These are phyloP conservation scores for Hyles lineata DNA, from an alignment of 2,888 invertebrate species.

Conservation along the genomic window DNA sequence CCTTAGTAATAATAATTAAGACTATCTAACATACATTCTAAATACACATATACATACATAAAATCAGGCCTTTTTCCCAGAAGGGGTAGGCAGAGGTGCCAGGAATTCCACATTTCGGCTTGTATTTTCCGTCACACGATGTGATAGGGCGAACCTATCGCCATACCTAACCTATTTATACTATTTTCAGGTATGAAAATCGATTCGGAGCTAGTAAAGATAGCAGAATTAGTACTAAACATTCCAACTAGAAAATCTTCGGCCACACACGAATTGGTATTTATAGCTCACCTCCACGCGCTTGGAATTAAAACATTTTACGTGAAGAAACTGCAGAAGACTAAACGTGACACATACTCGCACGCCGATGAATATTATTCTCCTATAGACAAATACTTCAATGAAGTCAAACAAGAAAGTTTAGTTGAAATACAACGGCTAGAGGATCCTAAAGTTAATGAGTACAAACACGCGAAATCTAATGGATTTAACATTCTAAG, in stretches of 20 bases:
- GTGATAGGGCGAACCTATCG: no score
- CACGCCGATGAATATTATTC: not conserved
- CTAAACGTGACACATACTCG: conserved; percentile 44
- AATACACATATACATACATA: no score
- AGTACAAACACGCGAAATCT: conserved; percentile 41
- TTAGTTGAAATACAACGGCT: conserved; percentile 44
- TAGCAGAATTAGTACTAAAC: conserved; percentile 82
- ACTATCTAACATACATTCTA: no score
- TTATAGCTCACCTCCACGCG: conserved; percentile 87
- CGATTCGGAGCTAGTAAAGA: conserved; percentile 86
- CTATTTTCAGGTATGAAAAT: conserved; percentile 80
- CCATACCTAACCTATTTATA: conserved; percentile 23
- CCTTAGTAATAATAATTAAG: no score
- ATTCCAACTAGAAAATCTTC: conserved; percentile 86
- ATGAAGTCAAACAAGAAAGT: conserved; percentile 31
- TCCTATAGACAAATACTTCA: not conserved
- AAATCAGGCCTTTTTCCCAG: no score
- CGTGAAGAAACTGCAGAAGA: conserved; percentile 56
- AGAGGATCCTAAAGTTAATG: conserved; percentile 31
- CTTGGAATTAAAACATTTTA: conserved; percentile 88
- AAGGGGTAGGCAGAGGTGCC: no score
- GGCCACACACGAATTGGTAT: conserved; percentile 89
- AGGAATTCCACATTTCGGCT: no score
- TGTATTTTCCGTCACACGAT: no score
- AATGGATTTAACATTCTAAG: conserved; percentile 66